Evolutionary conservation across 92 coral and sea anemone species (phyloP), one percentile per base, ranked within the genome.

Genomic region (Epizoanthus rinbou): DNA sequence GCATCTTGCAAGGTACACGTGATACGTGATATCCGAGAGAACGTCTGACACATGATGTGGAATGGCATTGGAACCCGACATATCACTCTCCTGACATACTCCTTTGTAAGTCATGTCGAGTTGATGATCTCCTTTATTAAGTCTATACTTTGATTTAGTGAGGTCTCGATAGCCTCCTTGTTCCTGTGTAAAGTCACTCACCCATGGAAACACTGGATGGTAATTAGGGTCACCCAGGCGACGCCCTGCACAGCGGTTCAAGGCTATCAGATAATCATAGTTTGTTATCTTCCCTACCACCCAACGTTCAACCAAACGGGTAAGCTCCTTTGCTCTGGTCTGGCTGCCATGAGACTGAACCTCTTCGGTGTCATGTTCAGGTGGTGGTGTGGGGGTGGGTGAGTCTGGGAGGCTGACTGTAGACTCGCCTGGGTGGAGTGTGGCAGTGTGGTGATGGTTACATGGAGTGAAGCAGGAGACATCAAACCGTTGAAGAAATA

Each of bases 21-120:
- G 98, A 33, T 89, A 94, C 10, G 98, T 97, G 71, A 97, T 97
- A 62, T 97, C 99, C 17, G 99, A 97, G 43, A 94, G 91, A 33
- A 94, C 97, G 10, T 95, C 99, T 1, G 99, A 97, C 14, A 97
- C 99, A 72, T 97, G 98, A 57, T 97, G 98, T 3, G 98, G 98
- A 0, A 90, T 84, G 3, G 92, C 85, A 18, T 68, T 85, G 31
- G 93, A 56, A 33, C 52, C 19, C 10, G 89, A 91, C 6, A 84
- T 80, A 1, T 97, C 98, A 10, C 57, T 60, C 65, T 82, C 90
- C 10, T 82, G 93, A 56, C 65, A 86, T 0, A 92, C 92, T 3
- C 86, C 93, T 69, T 94, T 90, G 75, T 91, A 91, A 60, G 94
- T 94, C 87, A 92, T 88, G 80, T 97, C 99, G 19, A 97, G 92